Evolutionary conservation across 2,113 vertebrate species (phyloP).

Genomic region (Anhinga anhinga): DNA sequence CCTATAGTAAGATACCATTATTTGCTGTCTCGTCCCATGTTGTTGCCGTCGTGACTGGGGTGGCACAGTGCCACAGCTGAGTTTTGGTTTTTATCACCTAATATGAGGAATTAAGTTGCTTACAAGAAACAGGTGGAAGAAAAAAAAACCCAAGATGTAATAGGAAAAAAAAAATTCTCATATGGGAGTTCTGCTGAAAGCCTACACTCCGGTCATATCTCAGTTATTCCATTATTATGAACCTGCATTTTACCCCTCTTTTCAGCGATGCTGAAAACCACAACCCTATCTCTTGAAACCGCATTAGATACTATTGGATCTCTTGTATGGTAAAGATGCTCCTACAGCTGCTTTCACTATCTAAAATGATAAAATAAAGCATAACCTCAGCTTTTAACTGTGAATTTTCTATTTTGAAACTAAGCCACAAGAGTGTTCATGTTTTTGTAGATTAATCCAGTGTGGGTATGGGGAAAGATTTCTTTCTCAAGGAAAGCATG

Average conservation of each 20-base stretch:
- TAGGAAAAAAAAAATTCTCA: not conserved
- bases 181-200: not conserved
- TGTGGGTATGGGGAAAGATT: not conserved
- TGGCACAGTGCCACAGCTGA: not conserved
- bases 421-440: not conserved
- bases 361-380: not conserved
- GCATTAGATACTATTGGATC: not conserved
- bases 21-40: not conserved
- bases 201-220: not conserved
- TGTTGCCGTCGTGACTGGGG: not conserved
- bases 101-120: not conserved
- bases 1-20: not conserved
- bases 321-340: not conserved
- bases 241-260: not conserved
- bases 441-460: not conserved
- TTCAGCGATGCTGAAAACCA: slow-evolving; percentile 10
- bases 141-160: not conserved
- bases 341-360: slow-evolving; percentile 13
- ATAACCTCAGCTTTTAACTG: not conserved
- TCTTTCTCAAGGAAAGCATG: not conserved
- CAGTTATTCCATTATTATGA: not conserved
- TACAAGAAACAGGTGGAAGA: not conserved
- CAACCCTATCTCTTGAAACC: slow-evolving; percentile 17
- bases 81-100: not conserved
- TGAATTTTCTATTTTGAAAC: not conserved